Conservation (phyloP, 2,797 vertebrate species). For the Ispidina lecontei region DNA sequence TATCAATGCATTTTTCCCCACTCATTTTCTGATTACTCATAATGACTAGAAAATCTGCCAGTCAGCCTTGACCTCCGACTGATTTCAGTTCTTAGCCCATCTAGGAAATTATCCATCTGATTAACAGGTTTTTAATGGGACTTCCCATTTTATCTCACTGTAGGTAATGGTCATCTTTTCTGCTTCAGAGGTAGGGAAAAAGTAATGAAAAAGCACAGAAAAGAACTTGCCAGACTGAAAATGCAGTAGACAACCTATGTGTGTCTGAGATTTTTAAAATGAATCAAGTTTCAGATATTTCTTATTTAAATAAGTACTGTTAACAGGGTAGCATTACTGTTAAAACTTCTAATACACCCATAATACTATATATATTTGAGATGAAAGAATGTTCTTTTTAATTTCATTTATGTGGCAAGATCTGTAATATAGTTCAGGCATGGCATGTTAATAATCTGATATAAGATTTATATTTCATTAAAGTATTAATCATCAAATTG, state of each 20-base stretch:
- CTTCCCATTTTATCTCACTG: not conserved
- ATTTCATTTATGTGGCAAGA: not conserved
- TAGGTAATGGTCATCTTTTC: not conserved
- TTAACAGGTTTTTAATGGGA: not conserved
- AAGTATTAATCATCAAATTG: not conserved
- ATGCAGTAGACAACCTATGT: not conserved
- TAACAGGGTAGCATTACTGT: not conserved
- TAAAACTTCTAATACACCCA: not conserved
- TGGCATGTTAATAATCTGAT: constrained; percentile 12
- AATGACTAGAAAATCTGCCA: not conserved
- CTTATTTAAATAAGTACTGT: not conserved
- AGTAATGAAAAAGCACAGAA: not conserved
- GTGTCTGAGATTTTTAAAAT: not conserved
- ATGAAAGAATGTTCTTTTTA: not conserved
- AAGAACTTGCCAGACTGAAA: not conserved
- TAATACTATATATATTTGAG: not conserved
- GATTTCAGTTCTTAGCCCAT: not conserved
- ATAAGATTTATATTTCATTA: not conserved
- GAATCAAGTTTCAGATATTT: not conserved
- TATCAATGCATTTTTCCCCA: not conserved
- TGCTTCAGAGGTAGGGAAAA: not conserved
- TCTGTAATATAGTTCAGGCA: not conserved
- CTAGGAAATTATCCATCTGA: not conserved
- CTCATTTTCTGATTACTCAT: not conserved
- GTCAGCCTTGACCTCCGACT: not conserved